Evolutionary conservation across 2,888 invertebrate genomes (phyloP).

Genomic region (Drosophila acutilabella): DNA sequence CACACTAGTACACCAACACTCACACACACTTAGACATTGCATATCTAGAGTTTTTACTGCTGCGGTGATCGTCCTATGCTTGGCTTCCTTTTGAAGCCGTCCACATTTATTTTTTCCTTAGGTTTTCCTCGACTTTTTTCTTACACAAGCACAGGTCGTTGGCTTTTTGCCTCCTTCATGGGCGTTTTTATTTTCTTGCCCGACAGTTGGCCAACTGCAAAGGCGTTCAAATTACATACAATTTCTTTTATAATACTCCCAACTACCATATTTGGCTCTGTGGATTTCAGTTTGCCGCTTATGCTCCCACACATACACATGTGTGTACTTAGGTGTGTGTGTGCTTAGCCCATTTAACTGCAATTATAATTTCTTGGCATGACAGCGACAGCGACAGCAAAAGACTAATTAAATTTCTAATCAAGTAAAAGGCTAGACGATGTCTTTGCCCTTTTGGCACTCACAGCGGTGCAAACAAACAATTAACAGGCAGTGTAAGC

Average conservation of each 20-base stretch:
- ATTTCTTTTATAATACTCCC: conserved; percentile 54
- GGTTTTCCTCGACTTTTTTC: conserved; percentile 30
- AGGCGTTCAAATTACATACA: conserved; percentile 78
- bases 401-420: conserved; percentile 73
- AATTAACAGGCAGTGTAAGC: conserved; percentile 17
- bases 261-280: conserved; percentile 23
- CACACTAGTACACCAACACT: background rate
- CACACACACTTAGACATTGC: background rate
- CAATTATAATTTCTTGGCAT: conserved; percentile 67
- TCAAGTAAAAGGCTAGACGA: conserved; percentile 58
- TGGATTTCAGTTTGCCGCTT: conserved; percentile 37
- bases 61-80: conserved; percentile 62
- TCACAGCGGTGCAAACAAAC: conserved; percentile 7
- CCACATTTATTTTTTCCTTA: conserved; percentile 56
- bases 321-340: conserved; percentile 4
- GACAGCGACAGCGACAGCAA: conserved; percentile 22
- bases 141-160: conserved; percentile 62
- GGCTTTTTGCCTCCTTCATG: conserved; percentile 72
- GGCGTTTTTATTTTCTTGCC: conserved; percentile 77
- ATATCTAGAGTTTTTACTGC: conserved; percentile 53
- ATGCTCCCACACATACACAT: conserved; percentile 1
- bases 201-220: conserved; percentile 63
- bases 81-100: conserved; percentile 46
- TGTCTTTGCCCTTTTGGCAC: conserved; percentile 33
- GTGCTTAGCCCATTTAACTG: conserved; percentile 29